Conservation (phyloP, 2,797 vertebrate genomes). For the Zenarchopterus dispar region DNA sequence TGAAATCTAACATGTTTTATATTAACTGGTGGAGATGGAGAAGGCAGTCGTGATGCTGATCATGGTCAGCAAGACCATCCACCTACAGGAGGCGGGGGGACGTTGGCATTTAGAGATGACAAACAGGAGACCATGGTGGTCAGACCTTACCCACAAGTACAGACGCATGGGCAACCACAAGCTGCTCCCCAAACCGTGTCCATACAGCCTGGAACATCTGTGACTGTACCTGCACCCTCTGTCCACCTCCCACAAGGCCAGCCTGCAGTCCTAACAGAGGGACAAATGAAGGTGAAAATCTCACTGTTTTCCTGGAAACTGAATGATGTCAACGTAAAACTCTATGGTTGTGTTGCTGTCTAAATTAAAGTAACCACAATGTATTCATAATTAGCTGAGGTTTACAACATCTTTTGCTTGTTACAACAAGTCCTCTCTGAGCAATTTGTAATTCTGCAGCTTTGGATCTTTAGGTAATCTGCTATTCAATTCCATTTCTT, state of each 20-base stretch:
- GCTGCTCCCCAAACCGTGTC: slow-evolving; percentile 86
- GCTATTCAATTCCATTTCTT: too few relatives aligned
- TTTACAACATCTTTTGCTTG: too few relatives aligned
- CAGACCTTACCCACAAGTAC: slow-evolving; percentile 93
- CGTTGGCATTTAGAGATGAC: slow-evolving; percentile 90
- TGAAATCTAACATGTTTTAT: slow-evolving; percentile 5
- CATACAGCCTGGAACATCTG: slow-evolving; percentile 87
- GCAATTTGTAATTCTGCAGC: too few relatives aligned
- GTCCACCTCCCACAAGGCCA: slow-evolving; percentile 90
- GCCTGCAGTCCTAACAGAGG: slow-evolving; percentile 89
- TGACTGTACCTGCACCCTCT: slow-evolving; percentile 88
- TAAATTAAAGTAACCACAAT: too few relatives aligned
- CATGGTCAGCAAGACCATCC: slow-evolving; percentile 86
- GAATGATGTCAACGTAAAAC: not conserved
- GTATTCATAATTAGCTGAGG: too few relatives aligned
- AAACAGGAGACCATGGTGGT: slow-evolving; percentile 98
- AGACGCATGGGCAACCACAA: slow-evolving; percentile 83
- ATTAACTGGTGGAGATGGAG: slow-evolving; percentile 76
- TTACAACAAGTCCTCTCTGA: too few relatives aligned
- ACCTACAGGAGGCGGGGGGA: slow-evolving; percentile 71
- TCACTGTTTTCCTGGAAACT: not conserved
- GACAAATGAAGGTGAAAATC: slow-evolving; percentile 91
- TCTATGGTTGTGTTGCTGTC: too few relatives aligned
- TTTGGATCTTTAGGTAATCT: too few relatives aligned
- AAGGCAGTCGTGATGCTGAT: slow-evolving; percentile 86